phyloP scores from a whole-genome alignment of 1,140 invertebrate genomes.

The Brachionus rubens region DNA sequence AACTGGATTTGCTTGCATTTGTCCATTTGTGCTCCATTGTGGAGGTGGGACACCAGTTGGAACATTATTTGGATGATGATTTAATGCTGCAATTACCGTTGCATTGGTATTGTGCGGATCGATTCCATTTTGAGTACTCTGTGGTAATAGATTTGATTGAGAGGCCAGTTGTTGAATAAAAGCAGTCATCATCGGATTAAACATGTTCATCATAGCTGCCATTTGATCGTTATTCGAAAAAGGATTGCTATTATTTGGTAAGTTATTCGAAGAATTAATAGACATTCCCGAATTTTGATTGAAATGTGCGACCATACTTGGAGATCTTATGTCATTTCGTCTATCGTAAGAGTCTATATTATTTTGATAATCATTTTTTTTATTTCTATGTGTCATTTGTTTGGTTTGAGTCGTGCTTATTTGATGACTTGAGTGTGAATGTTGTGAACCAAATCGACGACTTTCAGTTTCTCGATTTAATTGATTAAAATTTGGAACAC shows the following conservation, averaged over 20 bases:
- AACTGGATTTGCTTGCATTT: not conserved
- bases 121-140: not conserved
- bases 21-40: not conserved
- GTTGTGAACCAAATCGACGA: not conserved
- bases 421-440: slow-evolving; percentile 2
- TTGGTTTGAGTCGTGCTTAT: not conserved
- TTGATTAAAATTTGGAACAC: slow-evolving; percentile 1
- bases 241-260: not conserved
- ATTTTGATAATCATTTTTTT: not conserved
- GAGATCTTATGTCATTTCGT: slow-evolving; percentile 22
- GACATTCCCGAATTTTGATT: not conserved
- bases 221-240: slow-evolving; percentile 23
- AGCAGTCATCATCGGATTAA: slow-evolving; percentile 44
- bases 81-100: not conserved
- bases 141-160: slow-evolving; percentile 6
- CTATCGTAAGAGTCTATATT: not conserved
- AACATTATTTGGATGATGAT: not conserved
- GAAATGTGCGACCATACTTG: not conserved
- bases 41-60: not conserved
- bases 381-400: not conserved
- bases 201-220: slow-evolving; percentile 40
- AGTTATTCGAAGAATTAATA: not conserved
- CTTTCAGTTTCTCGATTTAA: not conserved
- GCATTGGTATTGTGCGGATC: not conserved
- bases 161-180: slow-evolving; percentile 42